A percentile compares a stretch with the other conserved stretches of the same genome.
These are phyloP conservation scores for Hemaris fuciformis DNA, from an alignment of 2,888 invertebrate genomes.

Conservation along the genomic window DNA sequence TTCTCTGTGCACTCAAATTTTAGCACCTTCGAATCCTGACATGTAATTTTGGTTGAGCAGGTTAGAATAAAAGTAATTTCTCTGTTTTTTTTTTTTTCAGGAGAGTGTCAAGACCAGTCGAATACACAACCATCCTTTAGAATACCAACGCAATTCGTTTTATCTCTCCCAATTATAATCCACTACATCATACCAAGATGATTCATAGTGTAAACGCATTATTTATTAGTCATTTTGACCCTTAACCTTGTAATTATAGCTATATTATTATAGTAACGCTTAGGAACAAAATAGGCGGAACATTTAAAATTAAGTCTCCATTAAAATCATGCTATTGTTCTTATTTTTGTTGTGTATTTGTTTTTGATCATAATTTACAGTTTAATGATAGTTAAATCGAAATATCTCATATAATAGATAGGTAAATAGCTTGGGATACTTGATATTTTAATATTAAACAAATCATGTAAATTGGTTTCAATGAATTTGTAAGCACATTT, in stretches of 20 bases:
- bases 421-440: slow-evolving; percentile 24
- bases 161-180: slow-evolving; percentile 44
- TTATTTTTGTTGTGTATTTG: slow-evolving; percentile 32
- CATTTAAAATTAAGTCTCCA: slow-evolving; percentile 1
- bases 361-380: slow-evolving; percentile 24
- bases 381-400: slow-evolving; percentile 25
- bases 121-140: slow-evolving; percentile 53
- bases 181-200: slow-evolving; percentile 71
- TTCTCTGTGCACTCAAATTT: too few species aligned
- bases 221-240: slow-evolving; percentile 37
- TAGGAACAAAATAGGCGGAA: slow-evolving; percentile 25
- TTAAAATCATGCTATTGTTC: slow-evolving; percentile 29
- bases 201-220: slow-evolving; percentile 45
- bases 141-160: slow-evolving; percentile 44
- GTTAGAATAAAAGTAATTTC: background rate
- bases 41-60: background rate
- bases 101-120: slow-evolving; percentile 82
- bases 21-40: too few species aligned
- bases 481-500: slow-evolving; percentile 17
- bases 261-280: slow-evolving; percentile 32
- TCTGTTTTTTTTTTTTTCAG: slow-evolving; percentile 61
- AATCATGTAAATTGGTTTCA: background rate
- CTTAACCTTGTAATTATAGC: slow-evolving; percentile 55
- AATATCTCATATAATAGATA: slow-evolving; percentile 36
- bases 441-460: background rate